These are phyloP conservation scores for Cherax quadricarinatus DNA, from an alignment of 1,140 invertebrate species.

Conservation along the genomic window DNA sequence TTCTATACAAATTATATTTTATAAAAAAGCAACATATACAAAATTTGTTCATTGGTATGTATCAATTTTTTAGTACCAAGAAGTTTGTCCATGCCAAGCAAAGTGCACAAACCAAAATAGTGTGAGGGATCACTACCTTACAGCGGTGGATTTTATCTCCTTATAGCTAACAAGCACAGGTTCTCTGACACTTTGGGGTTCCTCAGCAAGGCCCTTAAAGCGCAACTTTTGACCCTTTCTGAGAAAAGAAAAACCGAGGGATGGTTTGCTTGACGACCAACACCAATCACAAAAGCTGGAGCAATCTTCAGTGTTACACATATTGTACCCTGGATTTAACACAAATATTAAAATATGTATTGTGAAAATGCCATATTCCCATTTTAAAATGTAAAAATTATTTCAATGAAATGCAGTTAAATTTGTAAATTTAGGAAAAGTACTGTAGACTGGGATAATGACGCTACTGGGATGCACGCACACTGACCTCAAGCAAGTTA, in stretches of 20 bases:
- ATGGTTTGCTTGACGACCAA: slow-evolving; percentile 45
- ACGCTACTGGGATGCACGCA: neutral
- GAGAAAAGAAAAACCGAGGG: slow-evolving; percentile 51
- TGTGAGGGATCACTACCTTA: slow-evolving; percentile 60
- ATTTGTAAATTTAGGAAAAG: neutral
- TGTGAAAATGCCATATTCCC: slow-evolving; percentile 12
- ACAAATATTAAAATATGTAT: neutral
- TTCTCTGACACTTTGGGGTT: slow-evolving; percentile 62
- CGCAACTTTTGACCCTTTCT: slow-evolving; percentile 70
- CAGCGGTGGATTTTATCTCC: slow-evolving; percentile 65
- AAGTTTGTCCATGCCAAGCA: slow-evolving; percentile 49
- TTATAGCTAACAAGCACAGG: slow-evolving; percentile 70
- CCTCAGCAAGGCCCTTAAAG: slow-evolving; percentile 67
- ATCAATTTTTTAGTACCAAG: slow-evolving; percentile 1
- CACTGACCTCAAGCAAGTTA: neutral
- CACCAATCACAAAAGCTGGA: slow-evolving; percentile 39
- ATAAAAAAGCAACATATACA: neutral
- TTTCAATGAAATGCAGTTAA: neutral
- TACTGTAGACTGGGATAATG: neutral
- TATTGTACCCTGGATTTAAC: neutral
- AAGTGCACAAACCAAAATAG: slow-evolving; percentile 49
- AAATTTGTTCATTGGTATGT: neutral
- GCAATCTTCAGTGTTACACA: slow-evolving; percentile 18
- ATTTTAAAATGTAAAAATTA: neutral
- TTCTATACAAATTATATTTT: too few relatives aligned